Conservation (phyloP, 2,797 vertebrate genomes). For the Setipinna tenuifilis region DNA sequence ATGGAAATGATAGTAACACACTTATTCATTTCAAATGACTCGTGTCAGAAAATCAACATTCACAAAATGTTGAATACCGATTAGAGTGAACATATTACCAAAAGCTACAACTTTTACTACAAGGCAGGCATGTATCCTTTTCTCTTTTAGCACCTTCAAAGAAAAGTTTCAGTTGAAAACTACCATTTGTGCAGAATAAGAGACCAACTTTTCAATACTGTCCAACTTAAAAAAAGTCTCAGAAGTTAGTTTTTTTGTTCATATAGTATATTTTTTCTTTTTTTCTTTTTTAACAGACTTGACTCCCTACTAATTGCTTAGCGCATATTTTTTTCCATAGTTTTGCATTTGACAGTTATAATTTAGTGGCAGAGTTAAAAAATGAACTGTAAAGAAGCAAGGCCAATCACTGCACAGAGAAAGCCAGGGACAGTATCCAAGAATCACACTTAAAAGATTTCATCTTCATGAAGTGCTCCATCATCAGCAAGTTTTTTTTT, state of each 20-base stretch:
- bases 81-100: constrained; percentile 87
- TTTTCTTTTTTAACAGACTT: constrained; percentile 58
- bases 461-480: constrained; percentile 71
- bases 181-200: constrained; percentile 92
- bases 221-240: constrained; percentile 83
- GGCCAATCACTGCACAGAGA: constrained; percentile 90
- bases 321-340: constrained; percentile 67
- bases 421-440: constrained; percentile 91
- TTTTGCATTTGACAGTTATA: constrained; percentile 87
- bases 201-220: constrained; percentile 88
- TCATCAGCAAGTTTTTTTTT: constrained; percentile 58
- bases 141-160: constrained; percentile 96
- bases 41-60: constrained; percentile 94
- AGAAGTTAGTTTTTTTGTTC: constrained; percentile 82
- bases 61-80: constrained; percentile 95
- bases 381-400: constrained; percentile 93
- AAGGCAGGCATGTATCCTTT: constrained; percentile 93
- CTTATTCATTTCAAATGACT: constrained; percentile 91
- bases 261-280: constrained; percentile 67
- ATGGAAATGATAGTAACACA: constrained; percentile 94
- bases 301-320: constrained; percentile 75
- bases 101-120: constrained; percentile 93
- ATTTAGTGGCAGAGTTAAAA: constrained; percentile 91
- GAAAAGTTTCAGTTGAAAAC: constrained; percentile 91
- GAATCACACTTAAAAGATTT: constrained; percentile 83